Evolutionary conservation across 1,140 invertebrate species (phyloP).

Genomic region (Vollenhovia emeryi): DNA sequence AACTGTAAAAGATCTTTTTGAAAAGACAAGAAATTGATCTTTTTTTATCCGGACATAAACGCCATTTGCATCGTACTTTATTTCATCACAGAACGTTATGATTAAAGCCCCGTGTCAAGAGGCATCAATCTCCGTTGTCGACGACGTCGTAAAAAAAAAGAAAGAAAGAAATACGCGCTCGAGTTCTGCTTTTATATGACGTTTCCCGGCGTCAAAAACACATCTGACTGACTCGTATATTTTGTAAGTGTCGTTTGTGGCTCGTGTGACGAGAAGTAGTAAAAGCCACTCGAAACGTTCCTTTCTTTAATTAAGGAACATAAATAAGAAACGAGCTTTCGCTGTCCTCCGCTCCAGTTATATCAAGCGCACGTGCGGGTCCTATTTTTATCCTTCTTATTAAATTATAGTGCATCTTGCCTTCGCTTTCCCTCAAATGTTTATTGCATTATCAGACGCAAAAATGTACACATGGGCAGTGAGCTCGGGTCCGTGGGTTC

Average conservation of each 20-base stretch:
- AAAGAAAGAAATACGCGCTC: slow-evolving; percentile 7
- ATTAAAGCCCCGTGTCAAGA: not conserved
- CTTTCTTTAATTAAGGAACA: not conserved
- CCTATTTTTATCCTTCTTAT: not conserved
- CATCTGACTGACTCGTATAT: not conserved
- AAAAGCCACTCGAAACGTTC: not conserved
- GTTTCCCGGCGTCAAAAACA: slow-evolving; percentile 3
- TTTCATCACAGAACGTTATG: not conserved
- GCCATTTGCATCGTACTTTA: not conserved
- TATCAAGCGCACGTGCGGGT: not conserved
- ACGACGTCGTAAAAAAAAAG: slow-evolving; percentile 18
- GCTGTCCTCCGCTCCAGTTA: not conserved
- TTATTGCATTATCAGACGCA: not conserved
- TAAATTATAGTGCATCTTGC: not conserved
- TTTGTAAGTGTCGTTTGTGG: slow-evolving; percentile 18
- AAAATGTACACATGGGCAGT: not conserved
- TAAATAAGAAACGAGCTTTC: not conserved
- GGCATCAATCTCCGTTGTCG: not conserved
- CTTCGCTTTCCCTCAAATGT: not conserved
- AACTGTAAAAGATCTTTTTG: not conserved
- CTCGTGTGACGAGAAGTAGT: slow-evolving; percentile 11
- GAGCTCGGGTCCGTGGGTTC: not conserved
- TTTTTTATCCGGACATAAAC: not conserved
- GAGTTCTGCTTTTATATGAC: not conserved
- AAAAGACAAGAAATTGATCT: not conserved